These are phyloP conservation scores for Tipula confusa DNA, from an alignment of 2,888 invertebrate species.

Conservation along the genomic window DNA sequence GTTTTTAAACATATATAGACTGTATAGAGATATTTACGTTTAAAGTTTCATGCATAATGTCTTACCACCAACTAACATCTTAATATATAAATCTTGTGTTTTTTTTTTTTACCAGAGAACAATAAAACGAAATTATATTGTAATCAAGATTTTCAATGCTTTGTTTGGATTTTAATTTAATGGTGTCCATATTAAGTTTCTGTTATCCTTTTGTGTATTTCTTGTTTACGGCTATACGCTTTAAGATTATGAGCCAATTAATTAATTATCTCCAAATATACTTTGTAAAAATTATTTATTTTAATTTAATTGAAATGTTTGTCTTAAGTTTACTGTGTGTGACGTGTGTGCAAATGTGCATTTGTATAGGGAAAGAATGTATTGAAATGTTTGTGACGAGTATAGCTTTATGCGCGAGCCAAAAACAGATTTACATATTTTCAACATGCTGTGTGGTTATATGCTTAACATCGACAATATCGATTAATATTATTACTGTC, in stretches of 20 bases:
- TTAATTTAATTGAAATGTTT: conserved; percentile 3
- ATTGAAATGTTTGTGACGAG: not conserved
- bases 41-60: not conserved
- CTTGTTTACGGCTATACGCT: not conserved
- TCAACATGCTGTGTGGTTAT: not conserved
- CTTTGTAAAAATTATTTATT: not conserved
- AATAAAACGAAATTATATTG: not conserved
- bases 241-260: not conserved
- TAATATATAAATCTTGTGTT: no score
- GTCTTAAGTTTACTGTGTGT: not conserved
- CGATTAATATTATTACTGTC: no score
- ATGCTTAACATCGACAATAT: no score
- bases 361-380: not conserved
- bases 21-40: not conserved
- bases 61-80: not conserved
- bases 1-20: not conserved
- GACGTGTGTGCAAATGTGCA: not conserved
- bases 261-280: conserved; percentile 25
- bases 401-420: not conserved
- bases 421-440: not conserved
- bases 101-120: no score
- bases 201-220: not conserved
- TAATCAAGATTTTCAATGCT: conserved; percentile 14
- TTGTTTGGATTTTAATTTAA: not conserved
- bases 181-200: conserved; percentile 15